Base-by-base conservation (phyloP, 64 coral and sea anemone species). In the Hydrozoanthus tunicans region DNA sequence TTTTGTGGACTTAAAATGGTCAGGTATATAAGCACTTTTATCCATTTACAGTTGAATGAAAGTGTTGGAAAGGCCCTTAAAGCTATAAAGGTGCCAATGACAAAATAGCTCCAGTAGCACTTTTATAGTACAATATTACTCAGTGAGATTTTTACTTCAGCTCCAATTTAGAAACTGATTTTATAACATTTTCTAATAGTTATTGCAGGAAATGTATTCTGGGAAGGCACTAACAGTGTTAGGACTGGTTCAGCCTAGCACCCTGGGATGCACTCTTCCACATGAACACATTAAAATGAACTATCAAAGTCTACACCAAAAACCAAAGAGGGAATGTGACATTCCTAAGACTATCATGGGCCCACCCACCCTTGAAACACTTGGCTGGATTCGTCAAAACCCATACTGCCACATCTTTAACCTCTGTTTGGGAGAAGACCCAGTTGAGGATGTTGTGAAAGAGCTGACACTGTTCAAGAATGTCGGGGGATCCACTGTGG, bases 261-360 rank as follows among this genome's bases (percentile, higher is more conserved):
- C 62, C 1, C 58, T 98, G n/a, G 93, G 96, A 0, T 89, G 88
- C 12, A 98, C 96, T 5, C 91, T 98, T 4, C 86, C 96, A 17
- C 96, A 98, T 89, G 93, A 98, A 61, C 96, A 98, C 73, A 91
- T 98, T 17, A 93, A 80, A 65, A 94, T 98, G 90, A 91, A 98
- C 51, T 95, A 95, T 79, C 90, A 94, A 89, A 89, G 81, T 75
- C 94, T 91, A 58, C 85, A 88, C 43, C 67, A 83, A 55, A 60
- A 81, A 78, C 93, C 96, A 51, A 83, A 70, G 63, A 93, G 93
- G 60, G 91, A 68, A 3, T 82, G 75, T 7, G 93, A 98, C 62
- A 79, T 86, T 27, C 68, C 85, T 1, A 94, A 73, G 69, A 85
- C 85, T 14, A 82, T 60, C 3, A 86, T 86, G n/a, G 75, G 83